Evolutionary conservation across 2,888 invertebrate species (phyloP).

Genomic region (Acrobasis consociella): DNA sequence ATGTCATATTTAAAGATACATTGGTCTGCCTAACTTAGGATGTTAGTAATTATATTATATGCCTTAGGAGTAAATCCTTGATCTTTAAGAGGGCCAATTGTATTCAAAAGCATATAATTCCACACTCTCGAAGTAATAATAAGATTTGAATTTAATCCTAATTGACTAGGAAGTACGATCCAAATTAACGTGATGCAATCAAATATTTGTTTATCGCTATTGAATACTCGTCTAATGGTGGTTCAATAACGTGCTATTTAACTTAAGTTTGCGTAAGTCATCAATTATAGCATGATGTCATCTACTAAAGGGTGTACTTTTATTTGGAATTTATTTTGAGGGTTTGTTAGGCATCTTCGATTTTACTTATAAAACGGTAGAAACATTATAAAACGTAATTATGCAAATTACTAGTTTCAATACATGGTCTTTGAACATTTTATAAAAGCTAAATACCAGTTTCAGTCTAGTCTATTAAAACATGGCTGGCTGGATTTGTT

Average conservation of each 20-base stretch:
- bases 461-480: neutral
- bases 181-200: conserved; percentile 28
- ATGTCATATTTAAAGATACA: neutral
- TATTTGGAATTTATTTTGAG: conserved; percentile 20
- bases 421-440: neutral
- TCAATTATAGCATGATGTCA: conserved; percentile 45
- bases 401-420: neutral
- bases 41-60: too few species aligned
- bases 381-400: neutral
- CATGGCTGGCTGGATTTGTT: neutral
- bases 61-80: neutral
- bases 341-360: neutral
- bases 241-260: conserved; percentile 19
- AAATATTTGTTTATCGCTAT: conserved; percentile 26
- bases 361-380: neutral
- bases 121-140: neutral
- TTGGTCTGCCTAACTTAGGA: too few species aligned
- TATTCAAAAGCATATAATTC: neutral
- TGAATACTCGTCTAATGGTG: conserved; percentile 16
- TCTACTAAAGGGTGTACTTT: conserved; percentile 27
- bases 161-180: conserved; percentile 15
- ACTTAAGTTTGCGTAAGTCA: conserved; percentile 28
- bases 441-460: neutral
- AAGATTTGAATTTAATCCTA: conserved; percentile 1
- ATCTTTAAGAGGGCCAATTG: conserved; percentile 7